Conservation (phyloP, 2,888 invertebrate species). For the Linnaemya vulpina region DNA sequence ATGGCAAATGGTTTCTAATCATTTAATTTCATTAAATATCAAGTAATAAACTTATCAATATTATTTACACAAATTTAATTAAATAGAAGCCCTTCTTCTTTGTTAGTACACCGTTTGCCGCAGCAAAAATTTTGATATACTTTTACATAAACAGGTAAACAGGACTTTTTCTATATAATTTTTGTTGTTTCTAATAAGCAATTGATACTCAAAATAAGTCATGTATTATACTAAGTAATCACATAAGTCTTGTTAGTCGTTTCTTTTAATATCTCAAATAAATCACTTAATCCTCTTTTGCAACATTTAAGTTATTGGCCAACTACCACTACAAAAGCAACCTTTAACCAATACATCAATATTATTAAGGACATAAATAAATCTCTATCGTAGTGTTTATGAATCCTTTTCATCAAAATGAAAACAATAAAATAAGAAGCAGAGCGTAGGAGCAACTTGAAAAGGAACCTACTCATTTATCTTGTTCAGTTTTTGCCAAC, state of each 20-base stretch:
- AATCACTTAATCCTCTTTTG: slow-evolving; percentile 29
- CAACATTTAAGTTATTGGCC: slow-evolving; percentile 43
- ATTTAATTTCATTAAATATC: no score
- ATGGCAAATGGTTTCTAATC: neutral
- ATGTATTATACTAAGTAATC: neutral
- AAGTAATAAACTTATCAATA: no score
- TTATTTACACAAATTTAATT: no score
- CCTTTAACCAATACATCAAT: slow-evolving; percentile 35
- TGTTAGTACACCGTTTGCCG: no score
- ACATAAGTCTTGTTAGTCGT: neutral
- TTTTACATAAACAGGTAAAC: no score
- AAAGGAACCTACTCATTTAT: slow-evolving; percentile 1
- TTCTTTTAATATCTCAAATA: slow-evolving; percentile 4
- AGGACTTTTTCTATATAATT: neutral
- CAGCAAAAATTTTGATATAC: no score
- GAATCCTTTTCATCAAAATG: slow-evolving; percentile 50
- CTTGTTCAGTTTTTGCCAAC: neutral
- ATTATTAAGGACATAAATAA: slow-evolving; percentile 30
- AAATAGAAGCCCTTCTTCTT: no score
- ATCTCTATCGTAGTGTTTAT: slow-evolving; percentile 29
- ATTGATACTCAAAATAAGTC: neutral
- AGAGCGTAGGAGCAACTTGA: neutral
- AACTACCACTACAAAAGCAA: slow-evolving; percentile 26
- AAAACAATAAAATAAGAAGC: slow-evolving; percentile 21
- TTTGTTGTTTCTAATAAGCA: neutral